Evolutionary conservation across 2,113 vertebrate species (phyloP), one percentile per base, ranked within the genome.

Genomic region (Takifugu bimaculatus): DNA sequence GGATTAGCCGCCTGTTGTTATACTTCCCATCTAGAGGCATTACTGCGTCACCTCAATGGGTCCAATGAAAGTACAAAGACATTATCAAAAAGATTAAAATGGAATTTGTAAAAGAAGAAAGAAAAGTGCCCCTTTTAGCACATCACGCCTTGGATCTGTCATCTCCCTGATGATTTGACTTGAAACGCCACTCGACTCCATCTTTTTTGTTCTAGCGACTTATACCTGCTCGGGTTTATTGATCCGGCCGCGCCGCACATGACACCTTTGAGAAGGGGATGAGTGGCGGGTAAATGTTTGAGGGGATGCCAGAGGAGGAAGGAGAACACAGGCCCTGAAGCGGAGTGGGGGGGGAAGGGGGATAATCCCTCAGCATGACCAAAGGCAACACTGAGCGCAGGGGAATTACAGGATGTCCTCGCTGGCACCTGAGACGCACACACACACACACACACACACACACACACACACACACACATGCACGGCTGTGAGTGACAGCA

Each of bases 351-450:
- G 72, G 65, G 57, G 42, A n/a, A n/a, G 71, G 55, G 68, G 50
- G 77, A 80, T 84, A 84, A 87, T 82, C 79, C 70, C 71, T 57
- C 45, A 45, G 69, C 52, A 74, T 75, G 75, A 84, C 73, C 80
- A 62, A 59, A 68, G 72, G 58, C n/a, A 28, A 72, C 65, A 63
- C 53, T 57, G 61, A 78, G 65, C 54, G 65, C 61, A 65, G 44
- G 43, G 64, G 78, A 73, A 83, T 88, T 83, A 83, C 72, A 72
- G 58, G 63, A 72, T 68, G 63, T 77, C 50, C 72, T 72, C 80
- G 80, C 50, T 76, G 78, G 70, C 83, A 81, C 80, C 74, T 76
- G 72, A n/a, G 67, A 62, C 58, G 62, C 56, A 63, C 11, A 43
- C 42, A 32, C 53, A 27, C 54, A n/a, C 45, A 26, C 45, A 25